These are phyloP conservation scores for Vespertilio murinus DNA, from an alignment of 2,797 vertebrate species.

Conservation along the genomic window DNA sequence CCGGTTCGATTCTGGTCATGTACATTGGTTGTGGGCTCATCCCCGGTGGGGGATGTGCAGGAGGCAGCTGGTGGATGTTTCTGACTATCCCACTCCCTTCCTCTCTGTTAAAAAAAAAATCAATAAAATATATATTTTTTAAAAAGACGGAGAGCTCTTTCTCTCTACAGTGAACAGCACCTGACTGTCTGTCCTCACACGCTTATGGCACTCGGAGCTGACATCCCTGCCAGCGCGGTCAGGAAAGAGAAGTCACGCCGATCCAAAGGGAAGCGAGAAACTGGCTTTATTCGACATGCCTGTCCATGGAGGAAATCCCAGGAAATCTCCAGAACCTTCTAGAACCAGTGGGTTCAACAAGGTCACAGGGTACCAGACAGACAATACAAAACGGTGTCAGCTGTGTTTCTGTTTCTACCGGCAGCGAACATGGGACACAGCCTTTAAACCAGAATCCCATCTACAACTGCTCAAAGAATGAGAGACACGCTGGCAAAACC, in stretches of 20 bases:
- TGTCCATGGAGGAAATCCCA: neutral
- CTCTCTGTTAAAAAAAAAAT: too few species aligned
- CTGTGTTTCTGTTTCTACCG: neutral
- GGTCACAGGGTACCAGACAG: neutral
- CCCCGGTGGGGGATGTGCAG: too few species aligned
- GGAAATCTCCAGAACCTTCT: slow-evolving; percentile 15
- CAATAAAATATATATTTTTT: too few species aligned
- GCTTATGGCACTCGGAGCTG: neutral
- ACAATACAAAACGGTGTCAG: neutral
- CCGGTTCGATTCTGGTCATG: too few species aligned
- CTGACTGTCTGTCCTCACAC: neutral
- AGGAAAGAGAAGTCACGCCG: neutral
- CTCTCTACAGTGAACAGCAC: neutral
- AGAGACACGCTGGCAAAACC: neutral
- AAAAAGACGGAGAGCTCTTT: neutral
- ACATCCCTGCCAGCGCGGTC: neutral
- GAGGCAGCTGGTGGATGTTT: too few species aligned
- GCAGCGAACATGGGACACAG: neutral
- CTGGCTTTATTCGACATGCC: neutral
- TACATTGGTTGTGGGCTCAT: too few species aligned
- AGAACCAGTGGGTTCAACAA: neutral
- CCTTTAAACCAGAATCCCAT: neutral
- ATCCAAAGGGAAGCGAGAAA: neutral
- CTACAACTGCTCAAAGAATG: neutral
- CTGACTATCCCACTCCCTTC: too few species aligned